Evolutionary conservation across 2,888 invertebrate genomes (phyloP).

Genomic region (Lasioglossum malachurum): DNA sequence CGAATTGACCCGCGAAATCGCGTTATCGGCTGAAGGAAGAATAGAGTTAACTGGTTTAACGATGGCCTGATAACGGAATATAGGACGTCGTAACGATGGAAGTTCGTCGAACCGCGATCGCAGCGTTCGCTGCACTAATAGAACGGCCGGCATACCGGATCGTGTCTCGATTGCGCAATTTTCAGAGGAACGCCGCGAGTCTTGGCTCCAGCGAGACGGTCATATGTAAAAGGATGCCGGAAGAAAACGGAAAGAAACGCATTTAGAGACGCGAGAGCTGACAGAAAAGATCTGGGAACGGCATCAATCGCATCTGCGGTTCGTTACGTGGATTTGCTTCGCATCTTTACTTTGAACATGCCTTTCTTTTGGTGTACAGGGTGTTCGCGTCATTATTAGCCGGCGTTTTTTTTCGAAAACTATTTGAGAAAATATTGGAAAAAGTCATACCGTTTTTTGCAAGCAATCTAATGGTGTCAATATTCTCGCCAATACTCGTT

Average conservation of each 20-base stretch:
- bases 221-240: constrained; percentile 53
- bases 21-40: constrained; percentile 41
- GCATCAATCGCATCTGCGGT: constrained; percentile 33
- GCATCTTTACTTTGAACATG: background rate
- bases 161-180: constrained; percentile 65
- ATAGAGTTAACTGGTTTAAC: constrained; percentile 35
- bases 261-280: constrained; percentile 33
- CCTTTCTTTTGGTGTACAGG: background rate
- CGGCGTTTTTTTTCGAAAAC: too few relatives aligned
- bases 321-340: constrained; percentile 3
- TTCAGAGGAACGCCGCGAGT: constrained; percentile 46
- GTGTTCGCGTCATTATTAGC: too few relatives aligned
- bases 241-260: constrained; percentile 57
- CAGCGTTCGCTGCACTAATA: constrained; percentile 27
- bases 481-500: too few relatives aligned
- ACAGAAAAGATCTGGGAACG: constrained; percentile 25
- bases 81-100: constrained; percentile 50
- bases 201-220: constrained; percentile 49
- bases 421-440: too few relatives aligned
- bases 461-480: too few relatives aligned
- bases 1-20: constrained; percentile 32
- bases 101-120: constrained; percentile 61
- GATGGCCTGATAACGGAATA: constrained; percentile 59
- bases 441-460: too few relatives aligned
- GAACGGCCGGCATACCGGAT: constrained; percentile 52